phyloP scores from a whole-genome alignment of 2,113 vertebrate genomes.

The Rhipidura dahli region DNA sequence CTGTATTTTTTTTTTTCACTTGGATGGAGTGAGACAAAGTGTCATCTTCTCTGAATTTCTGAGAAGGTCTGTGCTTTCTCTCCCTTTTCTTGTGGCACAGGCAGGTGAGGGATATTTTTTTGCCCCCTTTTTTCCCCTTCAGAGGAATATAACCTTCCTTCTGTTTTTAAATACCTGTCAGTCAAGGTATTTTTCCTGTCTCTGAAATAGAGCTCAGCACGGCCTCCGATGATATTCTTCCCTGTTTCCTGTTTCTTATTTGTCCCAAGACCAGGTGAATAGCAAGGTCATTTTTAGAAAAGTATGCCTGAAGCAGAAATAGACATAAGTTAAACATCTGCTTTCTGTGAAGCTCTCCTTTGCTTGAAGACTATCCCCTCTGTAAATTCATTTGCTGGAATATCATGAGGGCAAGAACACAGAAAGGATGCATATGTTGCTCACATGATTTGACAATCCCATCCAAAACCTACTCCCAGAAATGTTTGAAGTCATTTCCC shows the following conservation, averaged over 20 bases:
- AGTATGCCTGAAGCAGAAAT: neutral
- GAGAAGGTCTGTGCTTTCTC: neutral
- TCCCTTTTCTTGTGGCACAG: neutral
- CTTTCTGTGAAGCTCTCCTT: neutral
- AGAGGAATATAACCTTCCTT: neutral
- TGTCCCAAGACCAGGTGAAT: neutral
- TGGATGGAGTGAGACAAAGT: neutral
- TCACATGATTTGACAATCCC: neutral
- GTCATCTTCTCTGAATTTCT: neutral
- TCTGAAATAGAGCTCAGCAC: neutral
- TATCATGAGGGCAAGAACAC: neutral
- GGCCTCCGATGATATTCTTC: neutral
- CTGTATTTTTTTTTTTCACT: neutral
- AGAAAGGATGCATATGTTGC: neutral
- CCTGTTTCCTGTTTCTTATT: neutral
- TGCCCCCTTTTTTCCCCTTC: accelerated
- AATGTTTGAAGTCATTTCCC: neutral
- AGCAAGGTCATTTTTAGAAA: neutral
- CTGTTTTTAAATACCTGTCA: neutral
- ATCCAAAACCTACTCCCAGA: neutral
- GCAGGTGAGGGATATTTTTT: neutral
- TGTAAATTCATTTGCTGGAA: neutral
- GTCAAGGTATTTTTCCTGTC: neutral
- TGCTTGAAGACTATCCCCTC: neutral
- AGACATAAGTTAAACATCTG: neutral